phyloP scores from a whole-genome alignment of 92 coral and sea anemone species.

The Zoanthus sansibaricus region DNA sequence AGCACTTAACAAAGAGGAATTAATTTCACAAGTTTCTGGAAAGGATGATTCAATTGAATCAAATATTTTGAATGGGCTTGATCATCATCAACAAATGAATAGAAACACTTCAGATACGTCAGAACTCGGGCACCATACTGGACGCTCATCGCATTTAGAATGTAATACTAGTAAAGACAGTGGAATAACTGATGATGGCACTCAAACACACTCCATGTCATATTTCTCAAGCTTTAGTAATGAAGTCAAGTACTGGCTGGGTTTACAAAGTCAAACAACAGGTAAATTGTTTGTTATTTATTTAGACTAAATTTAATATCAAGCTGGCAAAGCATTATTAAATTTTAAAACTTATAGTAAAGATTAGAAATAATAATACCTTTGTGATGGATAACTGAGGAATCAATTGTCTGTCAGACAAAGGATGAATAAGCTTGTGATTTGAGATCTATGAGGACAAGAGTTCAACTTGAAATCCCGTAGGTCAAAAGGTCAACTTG shows the following conservation, averaged over 20 bases:
- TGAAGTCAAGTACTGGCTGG: slow-evolving; percentile 91
- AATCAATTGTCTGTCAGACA: too few relatives aligned
- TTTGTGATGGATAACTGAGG: too few relatives aligned
- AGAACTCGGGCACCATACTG: slow-evolving; percentile 27
- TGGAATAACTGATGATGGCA: slow-evolving; percentile 43
- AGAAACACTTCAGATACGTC: background rate
- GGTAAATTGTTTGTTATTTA: background rate
- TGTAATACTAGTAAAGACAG: slow-evolving; percentile 59
- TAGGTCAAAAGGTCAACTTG: too few relatives aligned
- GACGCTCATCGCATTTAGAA: slow-evolving; percentile 42
- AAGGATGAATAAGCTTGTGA: too few relatives aligned
- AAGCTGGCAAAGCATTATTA: too few relatives aligned
- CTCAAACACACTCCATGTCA: slow-evolving; percentile 37
- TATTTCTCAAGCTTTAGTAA: slow-evolving; percentile 75
- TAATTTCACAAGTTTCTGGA: slow-evolving; percentile 13
- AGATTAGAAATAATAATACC: too few relatives aligned
- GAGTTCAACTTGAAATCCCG: too few relatives aligned
- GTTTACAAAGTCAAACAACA: slow-evolving; percentile 59
- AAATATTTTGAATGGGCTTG: background rate
- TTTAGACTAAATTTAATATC: too few relatives aligned
- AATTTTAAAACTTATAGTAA: too few relatives aligned
- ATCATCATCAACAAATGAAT: background rate
- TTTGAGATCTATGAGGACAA: too few relatives aligned
- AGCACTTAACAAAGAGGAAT: slow-evolving; percentile 44
- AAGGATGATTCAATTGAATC: background rate